Conservation (phyloP, 2,797 vertebrate genomes). For the Girardinus metallicus region DNA sequence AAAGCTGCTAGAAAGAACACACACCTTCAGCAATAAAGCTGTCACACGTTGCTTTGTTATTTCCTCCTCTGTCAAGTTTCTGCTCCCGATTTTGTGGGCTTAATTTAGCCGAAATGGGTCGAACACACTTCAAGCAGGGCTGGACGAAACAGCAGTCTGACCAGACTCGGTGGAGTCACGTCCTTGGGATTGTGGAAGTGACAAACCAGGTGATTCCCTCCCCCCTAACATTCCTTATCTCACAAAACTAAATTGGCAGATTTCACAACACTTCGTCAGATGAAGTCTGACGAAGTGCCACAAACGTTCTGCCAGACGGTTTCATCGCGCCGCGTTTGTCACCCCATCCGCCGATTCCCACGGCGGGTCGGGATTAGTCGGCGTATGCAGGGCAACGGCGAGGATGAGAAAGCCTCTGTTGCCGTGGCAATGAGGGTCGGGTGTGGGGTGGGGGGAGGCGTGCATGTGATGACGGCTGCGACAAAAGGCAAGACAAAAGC, state of each 20-base stretch:
- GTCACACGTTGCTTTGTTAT: conserved; percentile 41
- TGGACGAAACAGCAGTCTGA: conserved; percentile 9
- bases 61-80: conserved; percentile 37
- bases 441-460: conserved; percentile 47
- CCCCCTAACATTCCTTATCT: no score
- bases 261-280: neutral
- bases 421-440: conserved; percentile 67
- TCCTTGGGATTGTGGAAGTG: neutral
- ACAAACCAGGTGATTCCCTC: conserved; percentile 2
- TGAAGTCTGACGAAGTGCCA: conserved; percentile 9
- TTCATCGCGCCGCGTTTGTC: conserved; percentile 17
- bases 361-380: conserved; percentile 45
- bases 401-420: conserved; percentile 64
- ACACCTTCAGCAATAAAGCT: conserved; percentile 13
- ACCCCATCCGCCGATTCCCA: conserved; percentile 38
- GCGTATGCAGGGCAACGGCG: conserved; percentile 35
- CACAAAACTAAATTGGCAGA: neutral
- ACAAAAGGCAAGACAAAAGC: conserved; percentile 69
- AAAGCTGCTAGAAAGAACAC: conserved; percentile 34
- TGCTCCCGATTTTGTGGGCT: conserved; percentile 39
- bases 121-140: conserved; percentile 18
- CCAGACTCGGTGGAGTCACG: neutral
- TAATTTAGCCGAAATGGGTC: conserved; percentile 51
- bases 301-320: conserved; percentile 17
- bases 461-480: conserved; percentile 31